These are phyloP conservation scores for Axinella damicornis DNA, from an alignment of 37 sponge, comb jelly and placozoan species.

Conservation along the genomic window DNA sequence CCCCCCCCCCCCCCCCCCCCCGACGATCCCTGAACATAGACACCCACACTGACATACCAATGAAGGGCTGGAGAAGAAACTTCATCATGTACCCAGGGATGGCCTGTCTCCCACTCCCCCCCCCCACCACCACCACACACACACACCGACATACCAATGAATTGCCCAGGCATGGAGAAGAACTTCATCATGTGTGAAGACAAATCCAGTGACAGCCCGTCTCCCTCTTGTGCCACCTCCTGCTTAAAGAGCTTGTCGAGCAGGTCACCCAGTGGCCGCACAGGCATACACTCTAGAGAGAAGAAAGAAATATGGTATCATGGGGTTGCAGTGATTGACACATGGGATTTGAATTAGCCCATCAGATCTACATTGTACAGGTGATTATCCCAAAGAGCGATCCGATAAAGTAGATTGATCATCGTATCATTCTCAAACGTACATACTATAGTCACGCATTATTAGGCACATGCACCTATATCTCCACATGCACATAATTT, in stretches of 20 bases:
- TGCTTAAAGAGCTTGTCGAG: conserved; percentile 16
- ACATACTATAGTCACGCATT: too few relatives aligned
- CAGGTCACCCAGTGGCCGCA: background rate
- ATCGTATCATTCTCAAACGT: too few relatives aligned
- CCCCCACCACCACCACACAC: conserved; percentile 49
- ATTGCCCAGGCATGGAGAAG: conserved; percentile 9
- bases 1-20: too few relatives aligned
- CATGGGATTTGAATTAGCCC: too few relatives aligned
- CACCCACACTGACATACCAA: conserved; percentile 3
- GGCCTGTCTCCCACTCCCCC: background rate
- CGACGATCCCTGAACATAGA: background rate
- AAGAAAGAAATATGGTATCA: too few relatives aligned
- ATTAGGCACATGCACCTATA: too few relatives aligned
- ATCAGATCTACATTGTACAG: too few relatives aligned
- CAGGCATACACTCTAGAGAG: background rate
- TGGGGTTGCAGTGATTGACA: too few relatives aligned
- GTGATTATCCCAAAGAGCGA: too few relatives aligned
- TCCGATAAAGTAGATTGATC: too few relatives aligned
- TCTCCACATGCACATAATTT: too few relatives aligned
- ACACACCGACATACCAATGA: conserved; percentile 38
- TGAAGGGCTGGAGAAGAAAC: background rate
- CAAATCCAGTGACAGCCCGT: conserved; percentile 28
- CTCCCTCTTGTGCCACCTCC: background rate
- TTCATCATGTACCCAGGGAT: background rate
- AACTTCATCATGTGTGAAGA: conserved; percentile 36